Percentiles rank a stretch among this genome's conserved stretches.
phyloP scores from a whole-genome alignment of 2,888 invertebrate species.

The Meandrusa payeni region DNA sequence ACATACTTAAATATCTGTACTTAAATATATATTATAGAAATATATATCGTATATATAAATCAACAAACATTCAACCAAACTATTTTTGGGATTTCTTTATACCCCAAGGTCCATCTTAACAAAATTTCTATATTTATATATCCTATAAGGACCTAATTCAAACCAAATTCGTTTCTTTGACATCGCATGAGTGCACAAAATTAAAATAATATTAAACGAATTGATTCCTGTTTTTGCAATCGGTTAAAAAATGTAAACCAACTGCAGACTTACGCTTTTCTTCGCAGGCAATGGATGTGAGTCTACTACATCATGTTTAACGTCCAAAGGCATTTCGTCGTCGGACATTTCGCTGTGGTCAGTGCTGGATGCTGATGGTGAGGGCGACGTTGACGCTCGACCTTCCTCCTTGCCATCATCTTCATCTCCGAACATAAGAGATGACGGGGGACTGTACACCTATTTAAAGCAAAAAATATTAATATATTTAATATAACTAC shows the following conservation, averaged over 20 bases:
- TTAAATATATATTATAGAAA: background rate
- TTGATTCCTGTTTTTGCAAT: no score
- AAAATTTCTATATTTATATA: no score
- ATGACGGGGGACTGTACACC: slow-evolving; percentile 95
- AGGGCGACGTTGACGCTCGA: slow-evolving; percentile 84
- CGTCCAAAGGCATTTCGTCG: slow-evolving; percentile 53
- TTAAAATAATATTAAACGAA: no score
- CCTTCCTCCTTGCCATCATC: slow-evolving; percentile 65
- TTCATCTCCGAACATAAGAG: slow-evolving; percentile 92
- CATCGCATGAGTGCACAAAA: no score
- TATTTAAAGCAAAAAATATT: slow-evolving; percentile 41
- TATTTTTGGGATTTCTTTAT: no score
- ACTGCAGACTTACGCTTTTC: slow-evolving; percentile 69
- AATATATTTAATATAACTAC: no score
- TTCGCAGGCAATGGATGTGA: slow-evolving; percentile 49
- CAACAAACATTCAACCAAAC: no score
- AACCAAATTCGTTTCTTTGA: no score
- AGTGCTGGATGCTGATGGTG: slow-evolving; percentile 86
- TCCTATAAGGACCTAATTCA: no score
- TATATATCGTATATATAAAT: background rate
- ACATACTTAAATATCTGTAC: no score
- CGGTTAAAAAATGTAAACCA: no score
- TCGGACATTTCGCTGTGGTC: slow-evolving; percentile 71
- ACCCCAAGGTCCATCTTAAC: no score
- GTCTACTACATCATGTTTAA: slow-evolving; percentile 35